Conservation (phyloP, 2,797 vertebrate species). For the Chelon auratus region DNA sequence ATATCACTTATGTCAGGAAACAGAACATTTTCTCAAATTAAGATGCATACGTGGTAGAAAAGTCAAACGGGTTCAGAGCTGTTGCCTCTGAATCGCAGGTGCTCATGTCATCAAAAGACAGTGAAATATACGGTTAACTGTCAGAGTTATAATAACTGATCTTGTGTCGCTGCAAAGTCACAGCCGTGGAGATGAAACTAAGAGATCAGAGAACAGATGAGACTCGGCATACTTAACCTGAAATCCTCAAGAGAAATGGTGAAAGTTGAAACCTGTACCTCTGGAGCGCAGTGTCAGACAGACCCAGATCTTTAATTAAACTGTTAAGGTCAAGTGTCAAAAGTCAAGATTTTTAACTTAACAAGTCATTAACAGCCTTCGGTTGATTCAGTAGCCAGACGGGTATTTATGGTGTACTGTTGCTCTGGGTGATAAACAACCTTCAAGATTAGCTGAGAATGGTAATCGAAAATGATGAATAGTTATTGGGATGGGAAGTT, state of each 20-base stretch:
- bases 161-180: neutral
- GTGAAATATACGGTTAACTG: neutral
- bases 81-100: neutral
- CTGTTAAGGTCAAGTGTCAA: neutral
- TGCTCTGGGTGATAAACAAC: neutral
- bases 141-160: neutral
- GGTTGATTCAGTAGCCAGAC: no score
- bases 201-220: neutral
- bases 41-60: neutral
- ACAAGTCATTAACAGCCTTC: no score
- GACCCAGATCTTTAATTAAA: conserved; percentile 4
- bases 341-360: neutral
- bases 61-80: neutral
- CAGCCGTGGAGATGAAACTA: neutral
- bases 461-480: neutral
- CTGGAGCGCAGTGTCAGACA: neutral
- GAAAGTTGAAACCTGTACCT: neutral
- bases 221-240: neutral
- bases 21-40: neutral
- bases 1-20: conserved; percentile 3
- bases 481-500: no score
- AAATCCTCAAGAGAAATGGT: neutral
- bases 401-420: neutral
- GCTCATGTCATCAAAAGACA: neutral
- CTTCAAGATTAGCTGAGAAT: neutral